Evolutionary conservation across 2,888 invertebrate species (phyloP), one percentile per base, ranked within the genome.

Genomic region (Hoplodrina blanda): DNA sequence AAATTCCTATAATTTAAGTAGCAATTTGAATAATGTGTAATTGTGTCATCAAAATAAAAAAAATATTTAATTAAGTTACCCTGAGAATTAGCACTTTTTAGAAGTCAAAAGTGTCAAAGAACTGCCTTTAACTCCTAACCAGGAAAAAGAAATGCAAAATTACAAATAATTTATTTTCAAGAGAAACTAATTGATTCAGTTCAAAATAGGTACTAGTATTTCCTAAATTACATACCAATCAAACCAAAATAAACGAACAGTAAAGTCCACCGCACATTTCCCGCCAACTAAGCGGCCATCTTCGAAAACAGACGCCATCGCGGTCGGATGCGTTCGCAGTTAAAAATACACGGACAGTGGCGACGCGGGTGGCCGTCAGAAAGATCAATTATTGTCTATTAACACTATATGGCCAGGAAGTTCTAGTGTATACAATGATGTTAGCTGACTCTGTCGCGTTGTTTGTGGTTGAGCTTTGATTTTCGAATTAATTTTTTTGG

Each of bases 311-410:
- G 85, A 82, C 80, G 71, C 79, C 74, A 75, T 79, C 78, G 80
- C 68, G 76, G 73, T 75, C 70, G 69, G 76, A 61, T 69, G 80
- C 77, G 78, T 69, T 56, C 41, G 78, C 81, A 85, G 80, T 83
- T 87, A 90, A 88, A 91, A 88, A 90, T 89, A 91, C 83, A 90
- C 88, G 86, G 6, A 64, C 76, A 83, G 84, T 72, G 80, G 73
- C 93, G 85, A 91, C 91, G 93, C 92, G 94, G 93, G 94, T 93
- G 94, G 93, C 89, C 92, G 82, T 78, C 76, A 76, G 80, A 84
- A 86, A 88, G 89, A 94, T 93, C 94, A 94, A 93, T 94, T 94
- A 94, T 92, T 92, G 88, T 88, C 90, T 91, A 92, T 94, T 94
- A 94, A 89, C 94, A 93, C 92, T 86, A 88, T 87, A 89, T 83